Percentiles rank a stretch among this genome's conserved stretches.
Evolutionary conservation across 2,797 vertebrate species (phyloP).

Genomic region (Hephaestus fuliginosus): DNA sequence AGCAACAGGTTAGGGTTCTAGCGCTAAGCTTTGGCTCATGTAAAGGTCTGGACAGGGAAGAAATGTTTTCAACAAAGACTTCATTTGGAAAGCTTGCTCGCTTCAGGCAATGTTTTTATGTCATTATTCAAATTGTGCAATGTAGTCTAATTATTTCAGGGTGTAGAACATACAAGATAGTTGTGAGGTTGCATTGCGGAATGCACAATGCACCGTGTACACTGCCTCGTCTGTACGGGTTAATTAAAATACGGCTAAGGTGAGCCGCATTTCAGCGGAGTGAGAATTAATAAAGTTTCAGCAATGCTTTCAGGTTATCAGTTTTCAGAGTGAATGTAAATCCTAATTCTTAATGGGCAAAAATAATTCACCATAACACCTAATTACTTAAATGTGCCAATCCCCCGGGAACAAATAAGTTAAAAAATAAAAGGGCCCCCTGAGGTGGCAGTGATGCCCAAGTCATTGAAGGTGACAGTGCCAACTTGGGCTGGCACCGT

Average conservation of each 20-base stretch:
- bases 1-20: conserved; percentile 64
- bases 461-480: conserved; percentile 77
- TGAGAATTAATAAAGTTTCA: conserved; percentile 33
- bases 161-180: conserved; percentile 50
- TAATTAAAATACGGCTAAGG: conserved; percentile 61
- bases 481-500: conserved; percentile 69
- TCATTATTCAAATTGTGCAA: conserved; percentile 56
- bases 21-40: conserved; percentile 29
- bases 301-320: conserved; percentile 21
- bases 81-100: conserved; percentile 53
- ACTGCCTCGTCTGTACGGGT: conserved; percentile 33
- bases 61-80: conserved; percentile 52
- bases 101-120: conserved; percentile 53
- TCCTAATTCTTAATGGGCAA: conserved; percentile 44
- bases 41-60: conserved; percentile 28
- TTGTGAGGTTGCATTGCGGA: conserved; percentile 32
- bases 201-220: conserved; percentile 13
- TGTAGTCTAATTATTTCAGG: conserved; percentile 48
- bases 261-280: conserved; percentile 20
- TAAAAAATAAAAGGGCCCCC: conserved; percentile 43
- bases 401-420: conserved; percentile 44
- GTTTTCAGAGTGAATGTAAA: conserved; percentile 45
- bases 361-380: conserved; percentile 43
- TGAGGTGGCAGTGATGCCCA: conserved; percentile 61
- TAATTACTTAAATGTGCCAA: conserved; percentile 59